phyloP scores from a whole-genome alignment of 2,113 vertebrate genomes.

The Corydoras maculifer region DNA sequence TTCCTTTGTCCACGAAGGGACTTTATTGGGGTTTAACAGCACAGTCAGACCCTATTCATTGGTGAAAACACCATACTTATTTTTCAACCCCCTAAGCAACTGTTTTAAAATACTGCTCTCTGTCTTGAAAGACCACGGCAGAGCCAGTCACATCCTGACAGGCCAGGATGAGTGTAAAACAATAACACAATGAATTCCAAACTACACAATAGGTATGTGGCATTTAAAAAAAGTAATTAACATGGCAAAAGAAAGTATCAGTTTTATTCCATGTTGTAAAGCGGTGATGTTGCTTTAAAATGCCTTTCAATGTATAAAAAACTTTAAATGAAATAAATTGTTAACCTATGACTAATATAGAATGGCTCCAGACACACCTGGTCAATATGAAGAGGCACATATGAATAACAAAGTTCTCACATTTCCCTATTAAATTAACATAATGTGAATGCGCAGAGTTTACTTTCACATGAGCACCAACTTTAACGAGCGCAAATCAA shows the following conservation, averaged over 20 bases:
- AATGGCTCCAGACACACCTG: neutral
- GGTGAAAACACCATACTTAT: constrained; percentile 51
- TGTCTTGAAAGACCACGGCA: constrained; percentile 58
- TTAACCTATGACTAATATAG: neutral
- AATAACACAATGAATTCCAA: constrained; percentile 47
- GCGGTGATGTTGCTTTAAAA: neutral
- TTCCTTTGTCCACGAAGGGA: constrained; percentile 52
- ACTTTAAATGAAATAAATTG: neutral
- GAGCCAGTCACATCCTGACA: constrained; percentile 56
- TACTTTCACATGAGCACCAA: constrained; percentile 1
- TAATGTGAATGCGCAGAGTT: neutral
- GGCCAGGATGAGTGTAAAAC: constrained; percentile 42
- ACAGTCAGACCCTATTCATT: constrained; percentile 42
- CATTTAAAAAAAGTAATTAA: constrained; percentile 14
- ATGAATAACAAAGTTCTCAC: constrained; percentile 4
- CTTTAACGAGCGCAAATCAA: constrained; percentile 15
- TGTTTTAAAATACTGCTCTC: constrained; percentile 51
- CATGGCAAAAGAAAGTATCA: constrained; percentile 7
- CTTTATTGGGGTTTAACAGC: constrained; percentile 47
- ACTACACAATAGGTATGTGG: constrained; percentile 25
- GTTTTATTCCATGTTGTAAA: no score
- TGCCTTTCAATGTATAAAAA: neutral
- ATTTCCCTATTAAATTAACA: neutral
- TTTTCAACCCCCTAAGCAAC: constrained; percentile 50
- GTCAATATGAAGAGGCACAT: neutral